Base-by-base conservation (phyloP, 92 coral and sea anemone species). In the Actinernus sp. region DNA sequence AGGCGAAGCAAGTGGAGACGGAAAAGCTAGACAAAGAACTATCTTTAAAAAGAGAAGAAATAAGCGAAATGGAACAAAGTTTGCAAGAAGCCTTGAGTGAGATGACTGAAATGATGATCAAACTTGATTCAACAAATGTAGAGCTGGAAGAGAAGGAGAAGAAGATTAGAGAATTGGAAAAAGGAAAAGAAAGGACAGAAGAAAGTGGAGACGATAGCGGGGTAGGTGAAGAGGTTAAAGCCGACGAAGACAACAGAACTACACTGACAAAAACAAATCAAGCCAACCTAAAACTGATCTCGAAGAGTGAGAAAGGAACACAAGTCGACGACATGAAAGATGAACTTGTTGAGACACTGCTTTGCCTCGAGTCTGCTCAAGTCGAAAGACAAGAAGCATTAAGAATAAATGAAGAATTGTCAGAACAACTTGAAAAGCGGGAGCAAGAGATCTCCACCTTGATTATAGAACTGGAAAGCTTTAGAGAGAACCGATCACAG, bases 21-120 rank as follows among this genome's bases (percentile, higher is more conserved):
- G 72, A 70, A 49, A 57, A 67, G 30, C 57, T 81, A 37, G 78
- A 68, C 37, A 61, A 55, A 24, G 89, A 90, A 43, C 76, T 90
- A 58, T 48, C 40, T 4, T 47, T 54, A 10, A 90, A 86, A 29
- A 77, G 85, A 31, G 52, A 65, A 13, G 65, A 64, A 29, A 68
- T 90, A 33, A 18, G 40, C 3, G 67, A 68, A 28, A 67, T 59
- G 34, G 83, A 83, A 31, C 68, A 70, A 18, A 47, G 26, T 26
- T 58, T 90, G 64, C 63, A 55, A 8, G 63, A 17, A 28, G 81
- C 86, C 6, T 45, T 76, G 30, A 68, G 53, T 3, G 61, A 86
- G 25, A 48, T 49, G 16, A 5, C 54, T 12, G n/a, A 62, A 29
- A 61, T 56, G 44, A 59, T 65, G 22, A 34, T 30, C 37, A 62